Base-by-base conservation (phyloP, 2,113 vertebrate species). In the Nymphicus hollandicus region DNA sequence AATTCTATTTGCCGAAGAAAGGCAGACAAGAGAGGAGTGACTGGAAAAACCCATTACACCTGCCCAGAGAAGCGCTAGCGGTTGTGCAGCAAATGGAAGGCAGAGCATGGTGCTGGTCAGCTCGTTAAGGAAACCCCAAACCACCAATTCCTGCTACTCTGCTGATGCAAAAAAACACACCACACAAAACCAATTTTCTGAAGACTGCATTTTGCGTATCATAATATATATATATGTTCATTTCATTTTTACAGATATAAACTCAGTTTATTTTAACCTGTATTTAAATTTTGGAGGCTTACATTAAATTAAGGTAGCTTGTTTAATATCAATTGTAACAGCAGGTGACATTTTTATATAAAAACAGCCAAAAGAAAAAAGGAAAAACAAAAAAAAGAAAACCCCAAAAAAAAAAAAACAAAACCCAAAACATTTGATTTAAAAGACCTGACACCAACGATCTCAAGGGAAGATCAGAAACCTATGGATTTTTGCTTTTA, bases 131-230 rank as follows among this genome's bases (percentile, higher is more conserved):
- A 96, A 94, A 86, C 70, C 71, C 89, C 95, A 94, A 81, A 94
- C 81, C 91, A 93, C 13, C 3, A 60, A 91, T 68, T 95, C 52
- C 81, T 95, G 86, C 93, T 93, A 66, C 71, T 86, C 90, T 96
- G 89, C 90, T 96, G 95, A 96, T 91, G 89, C 88, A 98, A 98
- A 97, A 91, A 98, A 98, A 13, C 98, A 97, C 97, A 97, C 96
- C 97, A 98, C 97, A 97, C 97, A 97, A 97, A 97, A 94, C 94
- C 93, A 95, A 97, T 97, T 98, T 98, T 98, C 97, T 97, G 97
- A 97, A 97, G 97, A 97, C 95, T 97, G 97, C 98, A 98, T 98
- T 98, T 98, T 97, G 98, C 98, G 97, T 98, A 98, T 97, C 97
- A 97, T 97, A 98, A 97, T 98, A 97, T 97, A 96, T 97, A 96